Percentiles rank a stretch among this genome's conserved stretches.
phyloP scores from a whole-genome alignment of 2,113 vertebrate species.

The Etheostoma cragini region DNA sequence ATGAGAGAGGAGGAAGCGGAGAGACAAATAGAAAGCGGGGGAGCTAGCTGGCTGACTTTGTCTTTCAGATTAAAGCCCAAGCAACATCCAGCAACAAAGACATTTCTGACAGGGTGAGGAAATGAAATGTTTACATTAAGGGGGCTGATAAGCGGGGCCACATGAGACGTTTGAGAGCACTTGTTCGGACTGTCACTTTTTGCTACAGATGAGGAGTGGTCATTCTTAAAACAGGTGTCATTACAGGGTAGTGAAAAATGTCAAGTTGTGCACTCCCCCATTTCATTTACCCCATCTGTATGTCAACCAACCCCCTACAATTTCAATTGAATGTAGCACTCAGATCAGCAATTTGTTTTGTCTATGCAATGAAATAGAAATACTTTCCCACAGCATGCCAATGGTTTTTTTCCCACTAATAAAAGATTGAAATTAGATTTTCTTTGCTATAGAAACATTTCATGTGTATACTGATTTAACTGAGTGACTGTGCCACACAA shows the following conservation, averaged over 20 bases:
- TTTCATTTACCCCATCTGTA: conserved; percentile 60
- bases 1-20: conserved; percentile 60
- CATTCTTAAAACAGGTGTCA: conserved; percentile 69
- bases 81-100: conserved; percentile 79
- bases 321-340: conserved; percentile 45
- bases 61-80: conserved; percentile 85
- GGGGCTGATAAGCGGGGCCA: conserved; percentile 71
- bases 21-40: conserved; percentile 68
- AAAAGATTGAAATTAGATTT: conserved; percentile 44
- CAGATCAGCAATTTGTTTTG: conserved; percentile 56
- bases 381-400: conserved; percentile 24
- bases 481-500: conserved; percentile 9
- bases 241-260: conserved; percentile 62
- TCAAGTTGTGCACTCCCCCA: conserved; percentile 30
- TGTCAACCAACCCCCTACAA: conserved; percentile 49
- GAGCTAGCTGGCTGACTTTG: conserved; percentile 79
- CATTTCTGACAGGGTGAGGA: conserved; percentile 81
- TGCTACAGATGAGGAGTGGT: conserved; percentile 50
- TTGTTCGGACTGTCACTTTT: conserved; percentile 67
- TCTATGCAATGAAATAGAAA: conserved; percentile 51
- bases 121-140: conserved; percentile 85
- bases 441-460: conserved; percentile 47
- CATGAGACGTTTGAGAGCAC: conserved; percentile 59
- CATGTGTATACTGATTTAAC: conserved; percentile 31
- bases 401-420: conserved; percentile 16